Base-by-base conservation (phyloP, 1,140 invertebrate species). In the Tigriopus japonicus region DNA sequence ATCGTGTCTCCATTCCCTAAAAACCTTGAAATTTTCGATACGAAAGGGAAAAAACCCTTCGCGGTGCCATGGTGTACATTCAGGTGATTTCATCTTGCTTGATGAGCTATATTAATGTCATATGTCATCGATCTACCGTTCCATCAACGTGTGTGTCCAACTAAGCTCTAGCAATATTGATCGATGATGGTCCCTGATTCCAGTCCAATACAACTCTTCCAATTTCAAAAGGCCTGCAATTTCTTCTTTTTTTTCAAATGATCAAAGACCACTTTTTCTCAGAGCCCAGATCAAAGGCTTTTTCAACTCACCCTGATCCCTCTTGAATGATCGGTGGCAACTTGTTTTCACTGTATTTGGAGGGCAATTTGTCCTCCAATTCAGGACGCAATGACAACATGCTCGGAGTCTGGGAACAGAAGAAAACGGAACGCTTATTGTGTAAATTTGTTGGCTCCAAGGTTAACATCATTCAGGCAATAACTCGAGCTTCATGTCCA, bases 221-320 rank as follows among this genome's bases (percentile, higher is more conserved):
- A n/a, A n/a, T 35, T 35, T 35, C 28, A 3, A 35, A 35, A 5
- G 28, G 28, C 28, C 28, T 1, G 52, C n/a, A 13, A 1, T 12
- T 53, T 42, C 56, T 41, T 42, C 0, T 24, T n/a, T 12, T 13
- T 24, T 19, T 41, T 15, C 61, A 62, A 43, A n/a, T 21, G 19
- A 23, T 54, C 23, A 62, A 28, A 19, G 35, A 12, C 1, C 15
- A 15, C 21, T 59, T 49, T 23, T 35, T 35, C 52, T 54, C 5
- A 6, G 52, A 0, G n/a, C 17, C 14, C 24, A 13, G 52, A 12
- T 24, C 15, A 42, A 14, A 17, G 49, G 19, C 52, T 19, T 49
- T 35, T 64, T 65, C 23, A 63, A 63, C n/a, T 63, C 63, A 40
- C 64, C 61, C 24, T 62, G 63, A 17, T 64, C 65, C 41, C 53